Conservation (phyloP, 2,113 vertebrate species). For the Pseudorhombus dupliciocellatus region DNA sequence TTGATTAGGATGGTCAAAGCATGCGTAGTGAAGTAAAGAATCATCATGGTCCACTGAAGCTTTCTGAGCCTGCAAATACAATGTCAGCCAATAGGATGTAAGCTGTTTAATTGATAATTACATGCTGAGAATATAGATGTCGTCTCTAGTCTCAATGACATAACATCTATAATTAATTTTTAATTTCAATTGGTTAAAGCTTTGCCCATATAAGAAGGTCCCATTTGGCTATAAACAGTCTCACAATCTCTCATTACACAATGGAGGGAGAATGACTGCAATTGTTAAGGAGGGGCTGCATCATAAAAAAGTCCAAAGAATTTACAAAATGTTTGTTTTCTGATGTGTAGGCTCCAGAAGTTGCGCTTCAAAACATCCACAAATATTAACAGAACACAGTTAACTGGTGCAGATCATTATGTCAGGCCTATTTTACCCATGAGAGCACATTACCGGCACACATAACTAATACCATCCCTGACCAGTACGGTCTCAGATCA, state of each 20-base stretch:
- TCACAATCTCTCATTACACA: too few species aligned
- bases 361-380: too few species aligned
- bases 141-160: slow-evolving; percentile 4
- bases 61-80: slow-evolving; percentile 18
- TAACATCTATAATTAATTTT: not conserved
- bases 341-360: too few species aligned
- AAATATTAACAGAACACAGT: too few species aligned
- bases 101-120: slow-evolving; percentile 33
- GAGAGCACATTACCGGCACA: not conserved
- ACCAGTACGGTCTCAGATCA: not conserved
- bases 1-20: slow-evolving; percentile 57
- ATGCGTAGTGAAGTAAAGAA: slow-evolving; percentile 35
- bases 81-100: slow-evolving; percentile 6
- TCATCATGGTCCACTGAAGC: not conserved
- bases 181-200: not conserved
- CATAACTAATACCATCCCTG: not conserved
- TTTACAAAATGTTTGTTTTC: too few species aligned
- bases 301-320: too few species aligned
- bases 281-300: too few species aligned
- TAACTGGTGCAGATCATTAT: not conserved
- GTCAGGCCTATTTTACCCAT: not conserved
- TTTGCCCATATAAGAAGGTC: not conserved
- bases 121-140: slow-evolving; percentile 14
- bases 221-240: not conserved
- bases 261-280: too few species aligned